Base-by-base conservation (phyloP, 2,113 vertebrate genomes). In the Alouatta palliata region DNA sequence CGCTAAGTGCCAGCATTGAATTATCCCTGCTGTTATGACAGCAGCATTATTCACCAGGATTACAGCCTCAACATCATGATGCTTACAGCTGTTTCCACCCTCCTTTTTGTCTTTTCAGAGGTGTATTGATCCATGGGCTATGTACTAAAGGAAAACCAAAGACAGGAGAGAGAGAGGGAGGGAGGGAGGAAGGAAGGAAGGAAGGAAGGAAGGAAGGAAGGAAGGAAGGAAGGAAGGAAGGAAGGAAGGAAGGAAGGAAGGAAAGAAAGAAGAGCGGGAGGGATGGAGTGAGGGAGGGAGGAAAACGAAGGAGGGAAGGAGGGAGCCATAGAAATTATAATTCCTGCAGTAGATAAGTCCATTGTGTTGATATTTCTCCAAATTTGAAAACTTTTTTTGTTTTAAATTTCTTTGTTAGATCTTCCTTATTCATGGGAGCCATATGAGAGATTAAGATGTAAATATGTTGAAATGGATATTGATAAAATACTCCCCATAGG, bases 1-100 rank as follows among this genome's bases (percentile, higher is more conserved):
- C 97, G 98, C 99, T 99, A 99, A 99, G 99, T 99, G 99, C 99
- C 99, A 99, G 99, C 99, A 98, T 99, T 99, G 99, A 99, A 99
- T 99, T 99, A 99, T 99, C 99, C 99, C 98, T 35, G 97, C 99
- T 99, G 99, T 99, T 99, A 99, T 99, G 99, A 99, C 99, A 99
- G 99, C 98, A 98, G 98, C 99, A 99, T 99, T 99, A 99, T 99
- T 99, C 99, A 99, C 99, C 99, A 99, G 99, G 99, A 99, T 99
- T 98, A 99, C 98, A 98, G 98, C 98, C 98, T 97, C 96, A 80
- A 97, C 98, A 99, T 98, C 98, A 98, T 98, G 98, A 98, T 98
- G 98, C 98, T 98, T 98, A 97, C 98, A 96, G 98, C 98, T 96
- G 97, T 96, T 96, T 96, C 97, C 94, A 98, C 98, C 99, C 98